Conservation (phyloP, 2,888 invertebrate genomes). For the Eurois occulta region DNA sequence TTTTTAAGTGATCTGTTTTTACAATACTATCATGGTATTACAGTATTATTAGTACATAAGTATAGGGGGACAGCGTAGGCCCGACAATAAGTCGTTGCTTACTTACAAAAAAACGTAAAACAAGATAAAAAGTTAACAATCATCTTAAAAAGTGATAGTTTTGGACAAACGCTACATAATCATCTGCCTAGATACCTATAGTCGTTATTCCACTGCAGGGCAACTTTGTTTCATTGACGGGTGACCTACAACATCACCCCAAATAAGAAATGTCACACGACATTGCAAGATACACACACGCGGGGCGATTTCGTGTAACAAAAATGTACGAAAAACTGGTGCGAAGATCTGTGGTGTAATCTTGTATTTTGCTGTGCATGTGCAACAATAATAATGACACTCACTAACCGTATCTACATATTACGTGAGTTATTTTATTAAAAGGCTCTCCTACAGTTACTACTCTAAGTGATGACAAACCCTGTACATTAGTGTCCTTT, state of each 20-base stretch:
- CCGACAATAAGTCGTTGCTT: no score
- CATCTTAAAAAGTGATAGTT: neutral
- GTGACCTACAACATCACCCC: slow-evolving; percentile 24
- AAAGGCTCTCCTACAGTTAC: neutral
- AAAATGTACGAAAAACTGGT: slow-evolving; percentile 10
- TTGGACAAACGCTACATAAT: neutral
- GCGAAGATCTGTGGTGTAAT: slow-evolving; percentile 23
- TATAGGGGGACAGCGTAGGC: no score
- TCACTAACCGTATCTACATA: no score
- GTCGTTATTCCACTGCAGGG: neutral
- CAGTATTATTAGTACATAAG: no score
- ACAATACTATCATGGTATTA: no score
- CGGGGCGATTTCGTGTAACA: slow-evolving; percentile 20
- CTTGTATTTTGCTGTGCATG: neutral
- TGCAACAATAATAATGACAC: neutral
- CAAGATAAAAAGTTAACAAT: neutral
- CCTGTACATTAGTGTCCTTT: neutral
- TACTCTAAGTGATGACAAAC: neutral
- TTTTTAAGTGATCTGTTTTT: no score
- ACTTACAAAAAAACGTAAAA: no score
- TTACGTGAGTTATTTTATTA: neutral
- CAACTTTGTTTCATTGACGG: neutral
- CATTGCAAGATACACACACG: slow-evolving; percentile 20
- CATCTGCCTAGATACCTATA: neutral
- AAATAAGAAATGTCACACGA: slow-evolving; percentile 46